Evolutionary conservation across 2,797 vertebrate genomes (phyloP), one percentile per base, ranked within the genome.

Genomic region (Mormyrus hasselquistii): DNA sequence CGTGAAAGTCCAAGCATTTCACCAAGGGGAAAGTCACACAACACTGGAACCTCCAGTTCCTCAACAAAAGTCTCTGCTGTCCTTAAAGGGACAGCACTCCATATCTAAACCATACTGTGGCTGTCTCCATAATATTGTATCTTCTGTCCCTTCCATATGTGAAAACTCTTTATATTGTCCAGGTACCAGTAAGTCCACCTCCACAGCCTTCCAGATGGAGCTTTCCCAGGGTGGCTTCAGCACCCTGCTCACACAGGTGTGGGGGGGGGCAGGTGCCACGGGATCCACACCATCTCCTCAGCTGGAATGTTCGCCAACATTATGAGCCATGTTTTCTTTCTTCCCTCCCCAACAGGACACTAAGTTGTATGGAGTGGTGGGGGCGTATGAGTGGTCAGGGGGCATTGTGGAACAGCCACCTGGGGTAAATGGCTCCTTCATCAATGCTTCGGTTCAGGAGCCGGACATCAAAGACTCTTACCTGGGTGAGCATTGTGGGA

Each of bases 221-320:
- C 84, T 93, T 12, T 92, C 92, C 41, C 92, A 93, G 69, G 92
- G 91, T 2, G 92, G 92, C 12, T 93, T 93, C 49, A 92, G 91
- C 55, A 87, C 91, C 41, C 87, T 91, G 9, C 55, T 92, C 12
- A 84, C 89, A 5, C 69, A 76, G 69, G 69, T 76, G 19, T 12
- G 10, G 0, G 59, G 57, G 57, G n/a, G 57, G 19, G 19, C 57
- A 7, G 57, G n/a, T 8, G 2, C 57, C 22, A 10, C 2, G 7
- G 22, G 1, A 25, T 41, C 69, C 0, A 14, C 25, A 16, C 69
- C 4, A 16, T 38, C 22, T 65, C 22, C 62, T 4, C 62, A 2
- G 7, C 2, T 0, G 14, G 34, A 6, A 16, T 34, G 69, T 41
- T 38, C 2, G 4, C 2, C 7, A 12, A 29, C 65, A 29, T 73